Percentiles rank a stretch among this genome's conserved stretches.
phyloP scores from a whole-genome alignment of 2,797 vertebrate species.

The Paguma larvata region DNA sequence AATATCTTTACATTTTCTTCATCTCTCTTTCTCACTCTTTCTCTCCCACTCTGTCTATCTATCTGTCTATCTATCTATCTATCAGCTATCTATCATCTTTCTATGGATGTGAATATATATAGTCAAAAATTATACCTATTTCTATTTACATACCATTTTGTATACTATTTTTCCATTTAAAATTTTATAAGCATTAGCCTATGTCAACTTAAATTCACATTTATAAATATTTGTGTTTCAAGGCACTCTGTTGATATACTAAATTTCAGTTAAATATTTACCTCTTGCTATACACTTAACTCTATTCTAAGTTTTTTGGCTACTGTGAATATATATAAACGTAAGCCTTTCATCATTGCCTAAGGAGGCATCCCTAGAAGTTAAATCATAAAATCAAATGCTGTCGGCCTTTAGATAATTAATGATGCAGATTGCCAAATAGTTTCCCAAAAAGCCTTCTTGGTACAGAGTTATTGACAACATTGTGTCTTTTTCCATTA shows the following conservation, averaged over 20 bases:
- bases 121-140: not conserved
- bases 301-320: not conserved
- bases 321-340: not conserved
- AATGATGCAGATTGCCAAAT: not conserved
- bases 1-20: not conserved
- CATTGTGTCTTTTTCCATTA: not conserved
- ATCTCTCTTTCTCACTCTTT: not conserved
- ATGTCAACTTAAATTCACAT: conserved; percentile 4
- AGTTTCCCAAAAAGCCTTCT: not conserved
- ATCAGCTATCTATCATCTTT: not conserved
- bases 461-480: not conserved
- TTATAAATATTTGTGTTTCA: not conserved
- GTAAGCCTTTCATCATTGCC: not conserved
- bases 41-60: not conserved
- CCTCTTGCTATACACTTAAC: not conserved
- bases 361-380: not conserved
- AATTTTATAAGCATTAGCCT: not conserved
- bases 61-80: not conserved
- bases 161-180: not conserved
- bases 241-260: not conserved
- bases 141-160: not conserved
- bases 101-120: not conserved
- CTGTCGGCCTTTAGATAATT: not conserved
- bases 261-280: not conserved
- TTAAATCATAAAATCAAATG: conserved; percentile 11